Conservation (phyloP, 2,888 invertebrate genomes). For the Chydorus sphaericus region DNA sequence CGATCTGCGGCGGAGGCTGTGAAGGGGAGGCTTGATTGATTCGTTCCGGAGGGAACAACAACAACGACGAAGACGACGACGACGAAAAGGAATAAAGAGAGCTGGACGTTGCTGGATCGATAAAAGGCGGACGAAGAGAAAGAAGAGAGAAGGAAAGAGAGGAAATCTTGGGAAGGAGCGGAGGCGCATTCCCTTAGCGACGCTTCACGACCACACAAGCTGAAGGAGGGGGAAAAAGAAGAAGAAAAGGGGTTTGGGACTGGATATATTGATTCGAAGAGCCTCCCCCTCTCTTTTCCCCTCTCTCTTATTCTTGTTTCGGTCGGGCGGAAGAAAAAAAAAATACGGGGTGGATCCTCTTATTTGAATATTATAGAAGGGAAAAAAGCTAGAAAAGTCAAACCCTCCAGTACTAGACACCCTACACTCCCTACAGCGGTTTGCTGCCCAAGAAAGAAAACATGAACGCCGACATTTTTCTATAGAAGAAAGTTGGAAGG, state of each 20-base stretch:
- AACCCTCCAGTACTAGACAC: no score
- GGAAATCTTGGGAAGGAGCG: neutral
- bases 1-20: no score
- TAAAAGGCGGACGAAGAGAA: neutral
- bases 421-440: no score
- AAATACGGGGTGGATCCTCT: neutral
- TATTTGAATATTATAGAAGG: no score
- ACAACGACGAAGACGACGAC: neutral
- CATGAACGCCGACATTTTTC: no score
- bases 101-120: no score
- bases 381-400: neutral
- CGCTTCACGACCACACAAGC: neutral
- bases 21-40: no score
- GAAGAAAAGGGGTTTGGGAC: no score
- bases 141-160: neutral
- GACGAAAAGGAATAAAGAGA: neutral
- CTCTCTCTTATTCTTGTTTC: no score
- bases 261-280: constrained; percentile 4
- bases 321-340: neutral
- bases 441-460: no score
- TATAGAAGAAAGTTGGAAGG: no score
- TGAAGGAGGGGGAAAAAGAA: neutral
- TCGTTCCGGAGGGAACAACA: neutral
- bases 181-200: constrained; percentile 1
- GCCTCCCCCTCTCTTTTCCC: no score